A percentile compares a stretch with the other conserved stretches of the same genome.
phyloP scores from a whole-genome alignment of 2,888 invertebrate genomes.

The Sarcophaga variegata region DNA sequence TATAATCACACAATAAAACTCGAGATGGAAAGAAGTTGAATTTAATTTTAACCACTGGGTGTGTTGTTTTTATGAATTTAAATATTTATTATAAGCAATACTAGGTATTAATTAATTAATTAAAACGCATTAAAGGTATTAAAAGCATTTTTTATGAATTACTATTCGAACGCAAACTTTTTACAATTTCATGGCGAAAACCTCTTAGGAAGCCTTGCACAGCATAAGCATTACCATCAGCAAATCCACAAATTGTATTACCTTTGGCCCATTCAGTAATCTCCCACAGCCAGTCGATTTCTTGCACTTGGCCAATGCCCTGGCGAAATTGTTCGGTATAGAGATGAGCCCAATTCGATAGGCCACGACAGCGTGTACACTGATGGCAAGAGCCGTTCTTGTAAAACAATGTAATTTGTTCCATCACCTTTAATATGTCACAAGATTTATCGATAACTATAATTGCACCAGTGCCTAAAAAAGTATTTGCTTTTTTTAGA shows the following conservation, averaged over 20 bases:
- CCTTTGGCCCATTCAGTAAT: conserved; percentile 98
- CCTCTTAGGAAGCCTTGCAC: conserved; percentile 97
- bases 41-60: too few relatives aligned
- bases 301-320: conserved; percentile 94
- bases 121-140: neutral
- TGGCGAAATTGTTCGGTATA: conserved; percentile 89
- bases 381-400: conserved; percentile 99
- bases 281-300: conserved; percentile 99
- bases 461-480: conserved; percentile 97
- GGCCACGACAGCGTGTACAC: conserved; percentile 99
- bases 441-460: conserved; percentile 99
- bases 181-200: conserved; percentile 94
- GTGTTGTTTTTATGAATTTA: too few relatives aligned
- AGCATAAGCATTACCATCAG: conserved; percentile 99
- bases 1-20: too few relatives aligned
- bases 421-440: conserved; percentile 98
- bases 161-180: conserved; percentile 85
- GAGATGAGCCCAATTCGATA: conserved; percentile 96
- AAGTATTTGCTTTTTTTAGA: conserved; percentile 93
- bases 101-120: neutral
- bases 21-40: too few relatives aligned
- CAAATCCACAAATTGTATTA: conserved; percentile 98
- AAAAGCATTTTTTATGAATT: neutral
- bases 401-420: conserved; percentile 96
- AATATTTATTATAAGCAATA: too few relatives aligned